Conservation (phyloP, 2,797 vertebrate genomes). For the Scyliorhinus canicula region DNA sequence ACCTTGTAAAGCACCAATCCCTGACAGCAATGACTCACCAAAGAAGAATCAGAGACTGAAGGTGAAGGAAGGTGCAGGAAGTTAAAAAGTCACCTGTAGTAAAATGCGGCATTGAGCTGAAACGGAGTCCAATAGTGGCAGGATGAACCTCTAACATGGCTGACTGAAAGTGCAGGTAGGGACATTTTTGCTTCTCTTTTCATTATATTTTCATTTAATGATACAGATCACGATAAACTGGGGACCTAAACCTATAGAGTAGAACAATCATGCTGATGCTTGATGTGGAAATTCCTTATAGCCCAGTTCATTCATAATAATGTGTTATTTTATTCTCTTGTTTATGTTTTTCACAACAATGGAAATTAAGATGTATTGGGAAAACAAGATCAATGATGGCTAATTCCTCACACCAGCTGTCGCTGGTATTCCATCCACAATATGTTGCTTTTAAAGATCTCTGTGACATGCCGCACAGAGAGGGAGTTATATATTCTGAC, state of each 20-base stretch:
- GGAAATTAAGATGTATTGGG: background rate
- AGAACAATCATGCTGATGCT: background rate
- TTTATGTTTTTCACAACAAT: conserved; percentile 15
- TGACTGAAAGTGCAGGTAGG: background rate
- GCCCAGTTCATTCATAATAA: background rate
- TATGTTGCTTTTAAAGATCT: conserved; percentile 9
- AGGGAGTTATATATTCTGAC: conserved; percentile 6
- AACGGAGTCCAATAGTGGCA: background rate
- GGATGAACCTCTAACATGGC: background rate
- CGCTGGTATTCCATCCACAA: background rate
- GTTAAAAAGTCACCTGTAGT: background rate
- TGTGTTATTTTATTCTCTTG: background rate
- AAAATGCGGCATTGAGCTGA: background rate
- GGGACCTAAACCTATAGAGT: background rate
- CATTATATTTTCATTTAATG: conserved; percentile 25
- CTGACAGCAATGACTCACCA: background rate
- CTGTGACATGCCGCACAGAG: background rate
- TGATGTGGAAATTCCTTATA: background rate
- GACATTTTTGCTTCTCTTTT: background rate
- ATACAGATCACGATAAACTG: background rate
- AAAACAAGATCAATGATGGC: conserved; percentile 16
- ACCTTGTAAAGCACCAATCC: background rate
- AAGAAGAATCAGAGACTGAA: background rate
- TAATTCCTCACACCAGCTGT: background rate
- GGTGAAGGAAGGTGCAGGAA: background rate